phyloP scores from a whole-genome alignment of 2,113 vertebrate species.

The Pomatorhinus ruficollis region DNA sequence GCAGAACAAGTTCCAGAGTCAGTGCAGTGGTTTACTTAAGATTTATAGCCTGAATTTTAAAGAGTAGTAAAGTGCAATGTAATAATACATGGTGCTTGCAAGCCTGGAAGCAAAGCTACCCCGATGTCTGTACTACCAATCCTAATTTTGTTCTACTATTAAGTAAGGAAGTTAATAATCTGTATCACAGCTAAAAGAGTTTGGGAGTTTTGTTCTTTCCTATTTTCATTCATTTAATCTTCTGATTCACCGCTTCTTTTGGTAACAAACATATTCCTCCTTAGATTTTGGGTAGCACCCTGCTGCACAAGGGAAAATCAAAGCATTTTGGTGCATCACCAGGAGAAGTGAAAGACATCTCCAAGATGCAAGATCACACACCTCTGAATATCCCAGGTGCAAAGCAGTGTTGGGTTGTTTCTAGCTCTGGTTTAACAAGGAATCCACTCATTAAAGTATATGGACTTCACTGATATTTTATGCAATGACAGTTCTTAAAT shows the following conservation, averaged over 20 bases:
- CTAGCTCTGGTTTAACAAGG: neutral
- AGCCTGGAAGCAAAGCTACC: neutral
- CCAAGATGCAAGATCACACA: neutral
- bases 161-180: neutral
- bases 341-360: neutral
- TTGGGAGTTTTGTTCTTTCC: neutral
- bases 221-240: neutral
- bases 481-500: neutral
- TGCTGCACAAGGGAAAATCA: neutral
- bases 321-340: neutral
- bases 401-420: rapidly evolving
- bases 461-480: neutral
- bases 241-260: neutral
- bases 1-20: neutral
- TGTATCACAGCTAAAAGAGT: neutral
- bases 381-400: neutral
- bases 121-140: neutral
- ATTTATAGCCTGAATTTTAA: neutral
- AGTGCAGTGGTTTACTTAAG: neutral
- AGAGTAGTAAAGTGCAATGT: neutral
- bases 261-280: neutral
- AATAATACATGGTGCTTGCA: neutral
- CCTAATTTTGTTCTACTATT: neutral
- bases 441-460: neutral
- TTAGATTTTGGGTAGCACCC: neutral